phyloP scores from a whole-genome alignment of 2,113 vertebrate genomes.

The Litocranius walleri region DNA sequence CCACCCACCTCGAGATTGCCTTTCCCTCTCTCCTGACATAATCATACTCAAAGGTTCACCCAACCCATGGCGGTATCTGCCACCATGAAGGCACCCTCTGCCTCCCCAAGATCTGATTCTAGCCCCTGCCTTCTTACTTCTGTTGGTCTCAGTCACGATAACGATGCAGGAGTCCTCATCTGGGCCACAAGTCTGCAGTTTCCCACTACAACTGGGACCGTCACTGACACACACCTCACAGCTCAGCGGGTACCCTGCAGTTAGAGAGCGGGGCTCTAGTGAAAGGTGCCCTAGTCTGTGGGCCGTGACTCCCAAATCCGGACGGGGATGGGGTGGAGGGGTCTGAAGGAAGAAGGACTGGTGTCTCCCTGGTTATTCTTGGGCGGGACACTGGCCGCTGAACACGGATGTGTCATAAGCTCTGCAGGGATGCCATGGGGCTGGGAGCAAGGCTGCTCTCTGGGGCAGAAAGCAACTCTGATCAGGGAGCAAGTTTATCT shows the following conservation, averaged over 20 bases:
- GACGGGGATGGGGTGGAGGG: neutral
- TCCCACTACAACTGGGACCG: neutral
- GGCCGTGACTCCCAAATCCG: neutral
- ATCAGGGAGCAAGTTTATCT: neutral
- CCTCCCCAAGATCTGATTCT: neutral
- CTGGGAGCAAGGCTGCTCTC: neutral
- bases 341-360: neutral
- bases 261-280: neutral
- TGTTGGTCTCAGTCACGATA: fast-evolving
- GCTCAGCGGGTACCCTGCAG: neutral
- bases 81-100: fast-evolving
- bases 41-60: neutral
- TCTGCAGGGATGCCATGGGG: neutral
- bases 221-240: neutral
- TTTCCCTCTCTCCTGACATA: neutral
- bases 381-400: fast-evolving
- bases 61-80: fast-evolving
- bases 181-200: fast-evolving
- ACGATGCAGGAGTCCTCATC: neutral
- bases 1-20: neutral
- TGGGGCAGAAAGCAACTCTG: neutral
- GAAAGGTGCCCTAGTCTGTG: neutral
- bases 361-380: neutral
- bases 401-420: neutral
- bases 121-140: neutral